Evolutionary conservation across 92 coral and sea anemone genomes (phyloP), one percentile per base, ranked within the genome.

Genomic region (Ricordea florida): DNA sequence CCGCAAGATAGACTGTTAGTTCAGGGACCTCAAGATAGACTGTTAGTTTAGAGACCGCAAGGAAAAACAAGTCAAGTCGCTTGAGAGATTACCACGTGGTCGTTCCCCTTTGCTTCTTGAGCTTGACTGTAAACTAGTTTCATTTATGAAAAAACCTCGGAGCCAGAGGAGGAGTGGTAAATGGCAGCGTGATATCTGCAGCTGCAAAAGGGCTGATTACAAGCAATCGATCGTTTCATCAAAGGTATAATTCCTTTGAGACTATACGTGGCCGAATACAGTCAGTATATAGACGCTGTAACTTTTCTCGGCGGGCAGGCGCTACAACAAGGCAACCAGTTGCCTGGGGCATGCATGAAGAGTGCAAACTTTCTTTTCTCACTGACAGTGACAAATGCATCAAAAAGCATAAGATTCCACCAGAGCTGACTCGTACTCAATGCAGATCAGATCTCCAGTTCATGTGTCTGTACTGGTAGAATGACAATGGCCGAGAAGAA

Each of bases 401-500:
- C 15, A 50, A 20, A 22, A 37, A 26, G 27, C 26, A 65, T 28
- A 37, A 28, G 0, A 80, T 80, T 23, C 86, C 73, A 22, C 47
- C 80, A 7, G 51, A 43, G 35, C 73, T n/a, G n/a, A n/a, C n/a
- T 71, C 2, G 80, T 79, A 31, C 86, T 86, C 31, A 86, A 86
- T 73, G 86, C 74, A 1, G 91, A 85, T 60, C 83, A 86, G 48
- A 65, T 73, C 44, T 82, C 86, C 11, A 62, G 72, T 44, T 85
- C 82, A 7, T 86, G 58, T 49, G 86, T 85, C 31, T 72, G 86
- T 64, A 78, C 80, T 24, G 91, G 83, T 10, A 79, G 67, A 72
- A 85, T 85, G 86, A 79, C 86, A 38, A 86, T 86, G 91, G 72
- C 87, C 23, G 70, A 56, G 33, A 69, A 67, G 40, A 76, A 76